Percentiles rank a stretch among this genome's conserved stretches.
Conservation (phyloP, 64 coral and sea anemone species). For the Montipora cactus region DNA sequence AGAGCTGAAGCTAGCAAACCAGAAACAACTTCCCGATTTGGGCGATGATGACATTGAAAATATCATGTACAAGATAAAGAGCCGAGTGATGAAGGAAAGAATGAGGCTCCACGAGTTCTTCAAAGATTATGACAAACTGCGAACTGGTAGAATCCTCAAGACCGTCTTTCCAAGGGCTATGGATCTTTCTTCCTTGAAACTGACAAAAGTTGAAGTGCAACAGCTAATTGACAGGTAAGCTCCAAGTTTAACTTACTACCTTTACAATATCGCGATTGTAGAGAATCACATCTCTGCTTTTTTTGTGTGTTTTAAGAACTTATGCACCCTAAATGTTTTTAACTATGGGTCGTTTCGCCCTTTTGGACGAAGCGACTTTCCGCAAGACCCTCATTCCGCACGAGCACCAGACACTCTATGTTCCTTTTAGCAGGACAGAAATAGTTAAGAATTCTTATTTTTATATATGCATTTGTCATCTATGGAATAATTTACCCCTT, state of each 20-base stretch:
- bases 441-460: no score
- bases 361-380: no score
- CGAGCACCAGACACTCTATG: no score
- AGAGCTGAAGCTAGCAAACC: conserved; percentile 86
- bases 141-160: conserved; percentile 88
- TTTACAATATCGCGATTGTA: no score
- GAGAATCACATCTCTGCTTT: no score
- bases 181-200: conserved; percentile 82
- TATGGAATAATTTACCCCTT: no score
- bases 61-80: conserved; percentile 97
- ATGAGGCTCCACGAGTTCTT: conserved; percentile 92
- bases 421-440: no score
- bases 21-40: conserved; percentile 90
- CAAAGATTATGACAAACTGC: conserved; percentile 95
- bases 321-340: no score
- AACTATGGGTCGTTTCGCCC: no score
- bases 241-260: not conserved
- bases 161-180: conserved; percentile 84
- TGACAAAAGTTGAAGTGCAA: conserved; percentile 91
- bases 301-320: no score
- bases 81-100: conserved; percentile 92
- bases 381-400: no score
- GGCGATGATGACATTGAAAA: conserved; percentile 74
- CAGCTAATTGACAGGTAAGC: conserved; percentile 83
- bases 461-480: no score